Evolutionary conservation across 2,888 invertebrate genomes (phyloP).

Genomic region (Ceriagrion tenellum): DNA sequence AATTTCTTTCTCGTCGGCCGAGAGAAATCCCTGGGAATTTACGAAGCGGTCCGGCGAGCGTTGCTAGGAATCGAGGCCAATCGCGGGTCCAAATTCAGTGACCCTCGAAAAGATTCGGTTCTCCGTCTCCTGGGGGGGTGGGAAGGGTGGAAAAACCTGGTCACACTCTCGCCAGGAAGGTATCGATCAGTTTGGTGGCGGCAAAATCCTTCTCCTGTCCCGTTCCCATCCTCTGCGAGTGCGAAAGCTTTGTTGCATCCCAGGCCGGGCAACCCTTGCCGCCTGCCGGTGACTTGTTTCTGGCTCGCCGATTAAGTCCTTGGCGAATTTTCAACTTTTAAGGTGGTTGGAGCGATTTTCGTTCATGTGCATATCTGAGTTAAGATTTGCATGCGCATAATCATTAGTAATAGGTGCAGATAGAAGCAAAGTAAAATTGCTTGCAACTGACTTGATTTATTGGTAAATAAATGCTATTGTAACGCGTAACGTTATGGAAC

Average conservation of each 20-base stretch:
- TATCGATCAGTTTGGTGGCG: background rate
- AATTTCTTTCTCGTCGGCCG: background rate
- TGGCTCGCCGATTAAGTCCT: no score
- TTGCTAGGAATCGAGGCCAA: background rate
- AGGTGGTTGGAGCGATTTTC: no score
- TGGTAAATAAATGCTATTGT: no score
- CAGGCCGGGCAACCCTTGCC: background rate
- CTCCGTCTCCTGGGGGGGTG: background rate
- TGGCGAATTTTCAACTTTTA: no score
- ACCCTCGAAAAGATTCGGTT: conserved; percentile 5
- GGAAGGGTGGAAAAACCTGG: background rate
- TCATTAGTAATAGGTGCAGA: no score
- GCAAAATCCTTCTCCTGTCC: background rate
- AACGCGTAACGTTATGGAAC: no score
- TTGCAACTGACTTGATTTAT: no score
- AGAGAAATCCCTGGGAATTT: background rate
- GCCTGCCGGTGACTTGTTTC: background rate
- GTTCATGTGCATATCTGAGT: no score
- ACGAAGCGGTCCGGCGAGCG: background rate
- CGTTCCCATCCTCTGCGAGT: background rate
- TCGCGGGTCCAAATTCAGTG: background rate
- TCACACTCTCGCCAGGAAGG: background rate
- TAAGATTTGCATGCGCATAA: no score
- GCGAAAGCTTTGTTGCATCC: no score
- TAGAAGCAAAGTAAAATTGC: no score